A percentile compares a stretch with the other conserved stretches of the same genome.
phyloP scores from a whole-genome alignment of 2,113 vertebrate genomes.

The Dendrocopos noguchii region DNA sequence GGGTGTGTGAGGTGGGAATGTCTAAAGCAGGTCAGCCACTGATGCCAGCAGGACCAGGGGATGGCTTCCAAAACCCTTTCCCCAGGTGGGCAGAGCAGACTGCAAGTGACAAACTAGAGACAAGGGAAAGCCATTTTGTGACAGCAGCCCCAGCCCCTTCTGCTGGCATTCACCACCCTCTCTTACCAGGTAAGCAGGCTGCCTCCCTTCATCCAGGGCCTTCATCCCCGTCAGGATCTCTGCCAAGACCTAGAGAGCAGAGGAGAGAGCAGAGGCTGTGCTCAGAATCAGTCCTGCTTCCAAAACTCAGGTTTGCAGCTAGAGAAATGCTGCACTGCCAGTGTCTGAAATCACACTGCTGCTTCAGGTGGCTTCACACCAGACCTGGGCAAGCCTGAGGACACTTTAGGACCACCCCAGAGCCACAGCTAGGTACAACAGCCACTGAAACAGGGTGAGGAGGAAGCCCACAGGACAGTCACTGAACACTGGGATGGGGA shows the following conservation, averaged over 20 bases:
- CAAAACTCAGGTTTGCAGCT: background rate
- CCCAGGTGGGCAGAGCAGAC: background rate
- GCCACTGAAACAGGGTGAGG: background rate
- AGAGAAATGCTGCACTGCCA: background rate
- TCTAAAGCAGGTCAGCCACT: background rate
- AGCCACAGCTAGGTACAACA: background rate
- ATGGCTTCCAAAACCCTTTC: background rate
- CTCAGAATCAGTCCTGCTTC: background rate
- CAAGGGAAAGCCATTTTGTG: background rate
- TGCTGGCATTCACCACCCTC: background rate
- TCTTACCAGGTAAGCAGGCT: slow-evolving; percentile 78
- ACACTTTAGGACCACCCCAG: background rate
- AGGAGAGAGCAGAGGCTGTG: background rate
- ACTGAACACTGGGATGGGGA: background rate
- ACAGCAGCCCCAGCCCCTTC: background rate
- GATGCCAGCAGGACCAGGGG: background rate
- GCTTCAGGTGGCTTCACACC: background rate
- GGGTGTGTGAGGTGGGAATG: background rate
- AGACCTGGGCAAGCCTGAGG: background rate
- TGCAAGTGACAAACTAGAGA: background rate
- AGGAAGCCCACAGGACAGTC: background rate
- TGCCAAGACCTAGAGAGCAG: slow-evolving; percentile 74
- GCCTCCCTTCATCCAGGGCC: slow-evolving; percentile 71
- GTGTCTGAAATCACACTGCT: background rate
- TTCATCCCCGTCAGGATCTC: slow-evolving; percentile 78